Evolutionary conservation across 2,888 invertebrate species (phyloP).

Genomic region (Galerucella calmariensis): DNA sequence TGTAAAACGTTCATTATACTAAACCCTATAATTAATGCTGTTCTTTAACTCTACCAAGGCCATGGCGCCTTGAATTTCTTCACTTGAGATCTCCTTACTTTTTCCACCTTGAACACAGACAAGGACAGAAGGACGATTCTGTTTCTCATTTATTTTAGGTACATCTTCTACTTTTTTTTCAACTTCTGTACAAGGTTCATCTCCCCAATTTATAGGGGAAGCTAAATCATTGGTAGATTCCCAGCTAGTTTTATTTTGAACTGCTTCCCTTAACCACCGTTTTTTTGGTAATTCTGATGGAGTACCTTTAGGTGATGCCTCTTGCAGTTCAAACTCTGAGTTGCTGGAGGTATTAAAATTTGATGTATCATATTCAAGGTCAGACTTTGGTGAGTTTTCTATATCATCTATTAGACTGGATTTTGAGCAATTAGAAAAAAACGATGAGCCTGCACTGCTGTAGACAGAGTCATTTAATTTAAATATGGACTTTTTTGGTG

Average conservation of each 20-base stretch:
- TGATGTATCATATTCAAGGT: conserved; percentile 52
- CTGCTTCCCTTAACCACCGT: conserved; percentile 70
- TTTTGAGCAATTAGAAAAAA: conserved; percentile 52
- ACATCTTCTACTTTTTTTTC: conserved; percentile 29
- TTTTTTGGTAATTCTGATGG: conserved; percentile 67
- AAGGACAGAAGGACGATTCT: conserved; percentile 68
- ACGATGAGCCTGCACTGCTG: conserved; percentile 50
- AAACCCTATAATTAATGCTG: conserved; percentile 57
- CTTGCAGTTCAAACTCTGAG: conserved; percentile 47
- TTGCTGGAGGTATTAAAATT: conserved; percentile 49
- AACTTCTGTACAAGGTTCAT: conserved; percentile 46
- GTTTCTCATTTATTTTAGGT: conserved; percentile 59
- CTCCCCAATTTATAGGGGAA: conserved; percentile 67
- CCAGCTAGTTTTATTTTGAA: conserved; percentile 59
- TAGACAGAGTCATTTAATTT: conserved; percentile 50
- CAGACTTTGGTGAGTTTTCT: conserved; percentile 53
- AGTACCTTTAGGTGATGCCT: conserved; percentile 43
- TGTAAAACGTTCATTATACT: conserved; percentile 25
- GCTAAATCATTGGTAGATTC: conserved; percentile 65
- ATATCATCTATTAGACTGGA: conserved; percentile 47
- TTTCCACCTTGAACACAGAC: conserved; percentile 65
- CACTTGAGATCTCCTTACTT: conserved; percentile 59
- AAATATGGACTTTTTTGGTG: conserved; percentile 54
- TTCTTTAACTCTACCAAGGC: conserved; percentile 72
- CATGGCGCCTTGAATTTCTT: conserved; percentile 71